These are phyloP conservation scores for Darevskia nairensis DNA, from an alignment of 2,797 vertebrate genomes.

Conservation along the genomic window DNA sequence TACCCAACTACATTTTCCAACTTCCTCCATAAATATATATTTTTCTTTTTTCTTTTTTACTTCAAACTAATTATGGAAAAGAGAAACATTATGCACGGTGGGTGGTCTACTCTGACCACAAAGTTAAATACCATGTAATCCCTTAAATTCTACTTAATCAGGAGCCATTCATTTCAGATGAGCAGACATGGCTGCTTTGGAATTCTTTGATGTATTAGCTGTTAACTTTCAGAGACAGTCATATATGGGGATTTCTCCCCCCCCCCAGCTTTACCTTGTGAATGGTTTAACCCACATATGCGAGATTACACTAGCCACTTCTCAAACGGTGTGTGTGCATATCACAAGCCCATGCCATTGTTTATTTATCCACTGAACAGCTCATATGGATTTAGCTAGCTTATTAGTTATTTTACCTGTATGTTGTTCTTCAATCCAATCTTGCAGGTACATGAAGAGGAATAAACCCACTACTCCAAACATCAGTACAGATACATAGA, in stretches of 20 bases:
- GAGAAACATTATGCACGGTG: slow-evolving; percentile 1
- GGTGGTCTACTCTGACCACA: neutral
- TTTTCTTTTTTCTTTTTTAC: neutral
- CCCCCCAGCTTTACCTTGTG: neutral
- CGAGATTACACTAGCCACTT: too few species aligned
- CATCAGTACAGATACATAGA: slow-evolving; percentile 77
- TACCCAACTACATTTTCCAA: slow-evolving; percentile 15
- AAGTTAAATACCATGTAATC: slow-evolving; percentile 30
- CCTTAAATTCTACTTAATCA: neutral
- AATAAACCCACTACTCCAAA: slow-evolving; percentile 80
- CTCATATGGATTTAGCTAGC: too few species aligned
- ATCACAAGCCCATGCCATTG: too few species aligned
- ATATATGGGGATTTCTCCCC: neutral
- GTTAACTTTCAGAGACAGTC: neutral
- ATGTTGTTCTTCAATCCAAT: slow-evolving; percentile 74
- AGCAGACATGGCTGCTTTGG: neutral
- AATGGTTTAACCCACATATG: neutral
- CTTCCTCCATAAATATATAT: neutral
- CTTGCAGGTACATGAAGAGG: slow-evolving; percentile 79
- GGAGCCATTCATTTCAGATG: neutral
- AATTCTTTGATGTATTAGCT: neutral
- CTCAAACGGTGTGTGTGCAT: too few species aligned
- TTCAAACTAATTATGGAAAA: slow-evolving; percentile 21
- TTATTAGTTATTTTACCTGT: slow-evolving; percentile 66
- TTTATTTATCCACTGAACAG: neutral